Conservation (phyloP, 2,797 vertebrate species). For the Macrochelys suwanniensis region DNA sequence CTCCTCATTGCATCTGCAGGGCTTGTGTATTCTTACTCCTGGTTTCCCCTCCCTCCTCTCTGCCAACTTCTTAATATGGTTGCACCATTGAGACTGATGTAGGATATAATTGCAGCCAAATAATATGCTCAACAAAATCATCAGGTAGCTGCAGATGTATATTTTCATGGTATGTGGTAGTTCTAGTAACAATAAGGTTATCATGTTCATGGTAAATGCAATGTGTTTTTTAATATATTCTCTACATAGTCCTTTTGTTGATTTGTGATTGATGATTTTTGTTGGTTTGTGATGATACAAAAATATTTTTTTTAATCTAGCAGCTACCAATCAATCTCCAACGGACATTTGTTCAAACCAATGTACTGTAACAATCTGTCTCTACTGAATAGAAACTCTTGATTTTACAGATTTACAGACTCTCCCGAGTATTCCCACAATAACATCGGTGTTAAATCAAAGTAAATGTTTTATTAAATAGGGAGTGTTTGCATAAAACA, state of each 20-base stretch:
- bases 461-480: background rate
- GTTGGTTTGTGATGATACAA: conserved; percentile 22
- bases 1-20: background rate
- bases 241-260: conserved; percentile 36
- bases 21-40: background rate
- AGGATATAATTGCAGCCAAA: background rate
- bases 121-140: conserved; percentile 39
- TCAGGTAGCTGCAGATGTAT: conserved; percentile 58
- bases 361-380: background rate
- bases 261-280: too few relatives aligned
- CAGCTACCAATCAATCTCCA: conserved; percentile 11
- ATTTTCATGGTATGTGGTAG: conserved; percentile 39
- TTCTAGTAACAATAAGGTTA: conserved; percentile 51
- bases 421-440: background rate
- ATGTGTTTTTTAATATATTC: conserved; percentile 46
- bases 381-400: background rate
- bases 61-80: background rate
- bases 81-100: background rate
- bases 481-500: background rate
- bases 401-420: background rate
- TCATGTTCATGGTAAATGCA: conserved; percentile 15
- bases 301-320: background rate
- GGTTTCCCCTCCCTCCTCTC: background rate
- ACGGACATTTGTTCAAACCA: conserved; percentile 41
- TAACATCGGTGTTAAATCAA: background rate